phyloP scores from a whole-genome alignment of 1,140 invertebrate genomes.

The Choristoneura fumiferana region DNA sequence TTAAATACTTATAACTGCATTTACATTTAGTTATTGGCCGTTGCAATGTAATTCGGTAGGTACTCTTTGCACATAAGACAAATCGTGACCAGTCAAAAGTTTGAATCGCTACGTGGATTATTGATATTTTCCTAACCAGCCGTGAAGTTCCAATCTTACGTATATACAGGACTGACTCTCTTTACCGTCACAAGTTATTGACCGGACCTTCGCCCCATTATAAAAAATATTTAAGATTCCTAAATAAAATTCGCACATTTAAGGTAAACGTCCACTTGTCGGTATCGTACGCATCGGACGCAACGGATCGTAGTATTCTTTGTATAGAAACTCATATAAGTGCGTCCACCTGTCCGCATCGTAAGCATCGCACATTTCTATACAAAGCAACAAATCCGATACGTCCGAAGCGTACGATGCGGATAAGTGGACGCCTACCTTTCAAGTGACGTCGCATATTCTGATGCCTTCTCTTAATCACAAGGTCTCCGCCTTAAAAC shows the following conservation, averaged over 20 bases:
- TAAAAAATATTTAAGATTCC: conserved; percentile 49
- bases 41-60: conserved; percentile 67
- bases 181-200: conserved; percentile 45
- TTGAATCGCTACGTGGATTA: conserved; percentile 7
- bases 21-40: conserved; percentile 62
- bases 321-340: too few species aligned
- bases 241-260: conserved; percentile 45
- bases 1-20: conserved; percentile 70
- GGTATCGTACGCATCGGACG: too few species aligned
- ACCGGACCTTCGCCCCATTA: conserved; percentile 43
- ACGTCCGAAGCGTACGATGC: too few species aligned
- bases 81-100: conserved; percentile 22
- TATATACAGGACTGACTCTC: conserved; percentile 64
- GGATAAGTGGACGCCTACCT: too few species aligned
- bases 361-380: too few species aligned
- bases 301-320: too few species aligned
- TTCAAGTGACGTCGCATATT: conserved; percentile 19
- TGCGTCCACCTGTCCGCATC: too few species aligned
- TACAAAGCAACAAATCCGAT: too few species aligned
- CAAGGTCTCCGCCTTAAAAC: conserved; percentile 26
- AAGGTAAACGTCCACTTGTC: too few species aligned
- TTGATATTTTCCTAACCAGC: conserved; percentile 8
- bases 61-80: conserved; percentile 60
- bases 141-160: conserved; percentile 44
- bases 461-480: conserved; percentile 37